Evolutionary conservation across 2,888 invertebrate genomes (phyloP).

Genomic region (Sarcophaga caerulescens): DNA sequence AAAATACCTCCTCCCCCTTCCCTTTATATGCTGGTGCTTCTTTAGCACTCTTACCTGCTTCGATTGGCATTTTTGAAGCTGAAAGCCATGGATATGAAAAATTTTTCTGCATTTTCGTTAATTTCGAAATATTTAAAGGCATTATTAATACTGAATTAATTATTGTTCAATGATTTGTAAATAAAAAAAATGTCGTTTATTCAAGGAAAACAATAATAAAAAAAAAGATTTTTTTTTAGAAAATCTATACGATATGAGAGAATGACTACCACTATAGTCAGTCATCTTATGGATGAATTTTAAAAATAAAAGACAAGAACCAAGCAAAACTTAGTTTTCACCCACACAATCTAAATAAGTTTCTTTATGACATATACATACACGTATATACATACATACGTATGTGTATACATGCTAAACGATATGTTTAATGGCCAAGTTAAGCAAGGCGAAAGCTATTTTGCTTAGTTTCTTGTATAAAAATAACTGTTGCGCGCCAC

Average conservation of each 20-base stretch:
- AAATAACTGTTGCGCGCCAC: slow-evolving; percentile 44
- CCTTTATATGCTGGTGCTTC: not conserved
- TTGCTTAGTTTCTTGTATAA: slow-evolving; percentile 8
- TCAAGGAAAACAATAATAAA: not conserved
- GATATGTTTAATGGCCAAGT: no score
- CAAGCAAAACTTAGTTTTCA: no score
- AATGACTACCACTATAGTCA: no score
- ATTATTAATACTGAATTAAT: slow-evolving; percentile 79
- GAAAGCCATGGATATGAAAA: not conserved
- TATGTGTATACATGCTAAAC: not conserved
- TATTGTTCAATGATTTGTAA: slow-evolving; percentile 78
- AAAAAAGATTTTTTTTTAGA: not conserved
- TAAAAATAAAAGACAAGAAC: no score
- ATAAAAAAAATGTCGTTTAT: slow-evolving; percentile 28
- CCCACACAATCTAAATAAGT: no score
- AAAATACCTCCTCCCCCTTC: no score
- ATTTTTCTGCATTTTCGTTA: not conserved
- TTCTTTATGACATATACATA: no score
- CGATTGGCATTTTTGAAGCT: not conserved
- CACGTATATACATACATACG: not conserved
- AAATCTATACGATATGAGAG: no score
- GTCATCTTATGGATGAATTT: no score
- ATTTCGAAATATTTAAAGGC: slow-evolving; percentile 19
- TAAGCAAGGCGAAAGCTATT: no score
- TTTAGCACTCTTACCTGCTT: no score